Percentiles rank a stretch among this genome's conserved stretches.
phyloP scores from a whole-genome alignment of 1,140 invertebrate genomes.

The Drosophila cardini region DNA sequence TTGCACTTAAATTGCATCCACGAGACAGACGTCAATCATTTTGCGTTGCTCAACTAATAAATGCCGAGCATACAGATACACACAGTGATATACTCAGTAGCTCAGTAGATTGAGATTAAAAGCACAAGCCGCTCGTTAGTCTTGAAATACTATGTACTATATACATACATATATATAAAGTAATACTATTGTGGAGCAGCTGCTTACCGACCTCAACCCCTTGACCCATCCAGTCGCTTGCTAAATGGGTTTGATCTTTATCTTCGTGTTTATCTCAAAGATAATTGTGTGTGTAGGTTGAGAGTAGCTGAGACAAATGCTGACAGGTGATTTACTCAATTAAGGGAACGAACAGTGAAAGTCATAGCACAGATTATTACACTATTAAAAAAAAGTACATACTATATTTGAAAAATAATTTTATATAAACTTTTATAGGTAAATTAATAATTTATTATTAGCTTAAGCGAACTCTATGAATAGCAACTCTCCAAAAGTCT shows the following conservation, averaged over 20 bases:
- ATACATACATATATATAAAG: no score
- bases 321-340: conserved; percentile 47
- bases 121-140: conserved; percentile 62
- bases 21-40: conserved; percentile 79
- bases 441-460: no score
- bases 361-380: conserved; percentile 2
- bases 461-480: no score
- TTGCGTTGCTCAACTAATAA: conserved; percentile 67
- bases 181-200: conserved; percentile 36
- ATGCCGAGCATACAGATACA: conserved; percentile 29
- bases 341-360: conserved; percentile 16
- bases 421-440: no score
- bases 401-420: no score
- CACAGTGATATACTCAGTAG: conserved; percentile 6
- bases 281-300: conserved; percentile 19
- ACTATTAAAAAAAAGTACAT: not conserved
- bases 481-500: no score
- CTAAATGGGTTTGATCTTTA: conserved; percentile 45
- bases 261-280: conserved; percentile 13
- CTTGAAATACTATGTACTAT: conserved; percentile 28
- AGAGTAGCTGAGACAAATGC: conserved; percentile 36
- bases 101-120: conserved; percentile 62
- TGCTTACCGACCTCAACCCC: conserved; percentile 61
- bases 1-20: conserved; percentile 82
- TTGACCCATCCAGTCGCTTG: conserved; percentile 29